phyloP scores from a whole-genome alignment of 2,113 vertebrate genomes.

The Dicentrarchus labrax region DNA sequence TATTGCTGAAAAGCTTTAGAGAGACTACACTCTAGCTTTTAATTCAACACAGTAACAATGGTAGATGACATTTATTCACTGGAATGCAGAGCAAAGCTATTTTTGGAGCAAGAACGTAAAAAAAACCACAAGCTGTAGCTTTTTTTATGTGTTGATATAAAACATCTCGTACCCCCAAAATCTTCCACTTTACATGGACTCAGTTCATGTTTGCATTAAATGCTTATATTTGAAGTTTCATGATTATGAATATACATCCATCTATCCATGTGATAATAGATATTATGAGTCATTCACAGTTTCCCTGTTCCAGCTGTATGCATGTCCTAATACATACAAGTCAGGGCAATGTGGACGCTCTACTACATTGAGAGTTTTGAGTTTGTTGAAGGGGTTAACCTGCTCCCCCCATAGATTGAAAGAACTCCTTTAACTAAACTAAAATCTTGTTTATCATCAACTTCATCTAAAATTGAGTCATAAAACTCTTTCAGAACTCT shows the following conservation, averaged over 20 bases:
- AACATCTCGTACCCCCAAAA: neutral
- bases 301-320: neutral
- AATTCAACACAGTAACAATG: neutral
- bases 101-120: neutral
- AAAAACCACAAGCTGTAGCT: neutral
- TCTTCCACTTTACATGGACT: neutral
- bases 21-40: neutral
- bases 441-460: too few relatives aligned
- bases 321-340: neutral
- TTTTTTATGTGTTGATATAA: neutral
- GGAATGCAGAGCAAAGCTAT: conserved; percentile 7
- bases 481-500: neutral
- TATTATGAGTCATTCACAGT: neutral
- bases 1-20: neutral
- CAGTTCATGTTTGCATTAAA: conserved; percentile 1
- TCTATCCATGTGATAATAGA: neutral
- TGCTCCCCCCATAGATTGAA: neutral
- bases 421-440: too few relatives aligned
- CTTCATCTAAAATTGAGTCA: neutral
- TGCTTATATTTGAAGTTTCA: neutral
- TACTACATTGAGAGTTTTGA: neutral
- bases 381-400: neutral
- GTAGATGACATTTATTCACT: conserved; percentile 8
- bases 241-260: neutral
- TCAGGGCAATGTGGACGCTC: neutral